phyloP scores from a whole-genome alignment of 2,888 invertebrate species.

The Zygaena filipendulae region DNA sequence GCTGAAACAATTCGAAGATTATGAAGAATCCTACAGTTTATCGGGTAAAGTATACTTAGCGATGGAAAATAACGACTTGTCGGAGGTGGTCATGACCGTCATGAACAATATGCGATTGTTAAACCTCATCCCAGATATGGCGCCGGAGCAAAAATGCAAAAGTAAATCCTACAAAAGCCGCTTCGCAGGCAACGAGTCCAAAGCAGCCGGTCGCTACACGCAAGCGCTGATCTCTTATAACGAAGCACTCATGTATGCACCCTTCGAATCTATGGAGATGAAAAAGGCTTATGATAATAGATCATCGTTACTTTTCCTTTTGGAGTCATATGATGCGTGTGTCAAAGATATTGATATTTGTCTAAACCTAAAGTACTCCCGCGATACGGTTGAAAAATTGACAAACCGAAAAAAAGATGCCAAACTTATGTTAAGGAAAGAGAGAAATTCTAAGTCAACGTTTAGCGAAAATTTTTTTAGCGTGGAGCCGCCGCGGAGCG shows the following conservation, averaged over 20 bases:
- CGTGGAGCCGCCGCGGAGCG: conserved; percentile 10
- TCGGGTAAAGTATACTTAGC: too few species aligned
- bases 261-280: conserved; percentile 19
- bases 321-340: conserved; percentile 16
- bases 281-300: conserved; percentile 23
- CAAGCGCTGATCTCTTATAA: conserved; percentile 20
- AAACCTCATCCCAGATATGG: conserved; percentile 6
- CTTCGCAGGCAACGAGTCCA: conserved; percentile 18
- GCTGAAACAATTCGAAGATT: too few species aligned
- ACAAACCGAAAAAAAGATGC: conserved; percentile 14
- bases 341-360: conserved; percentile 21
- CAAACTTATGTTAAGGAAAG: too few species aligned
- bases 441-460: too few species aligned
- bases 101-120: conserved; percentile 17
- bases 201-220: conserved; percentile 8
- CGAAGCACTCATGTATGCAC: conserved; percentile 21
- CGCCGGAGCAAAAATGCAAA: conserved; percentile 15
- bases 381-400: conserved; percentile 18
- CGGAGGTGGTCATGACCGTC: conserved; percentile 18
- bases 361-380: conserved; percentile 19
- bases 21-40: too few species aligned
- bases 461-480: conserved; percentile 11
- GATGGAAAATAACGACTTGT: conserved; percentile 17
- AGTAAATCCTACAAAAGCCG: conserved; percentile 16
- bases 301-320: too few species aligned